Percentiles rank a stretch among this genome's conserved stretches.
Evolutionary conservation across 2,797 vertebrate genomes (phyloP).

Genomic region (Acipenser transmontanus): DNA sequence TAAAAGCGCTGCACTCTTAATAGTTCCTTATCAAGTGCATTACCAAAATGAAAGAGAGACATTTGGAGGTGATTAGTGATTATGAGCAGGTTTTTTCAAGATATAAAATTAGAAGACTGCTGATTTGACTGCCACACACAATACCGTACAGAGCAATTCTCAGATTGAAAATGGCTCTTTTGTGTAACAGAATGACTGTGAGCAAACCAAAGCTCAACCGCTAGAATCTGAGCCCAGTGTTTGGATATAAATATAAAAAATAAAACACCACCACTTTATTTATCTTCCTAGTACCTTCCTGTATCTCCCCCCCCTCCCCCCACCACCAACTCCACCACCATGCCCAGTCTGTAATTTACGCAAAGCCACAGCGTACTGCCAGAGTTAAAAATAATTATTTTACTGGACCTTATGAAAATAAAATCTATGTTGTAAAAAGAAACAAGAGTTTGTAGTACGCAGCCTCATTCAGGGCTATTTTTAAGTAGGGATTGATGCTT

Average conservation of each 20-base stretch:
- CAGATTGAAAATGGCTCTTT: background rate
- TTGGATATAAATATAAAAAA: background rate
- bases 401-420: constrained; percentile 70
- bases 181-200: background rate
- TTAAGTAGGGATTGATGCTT: constrained; percentile 25
- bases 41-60: no score
- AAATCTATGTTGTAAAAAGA: constrained; percentile 57
- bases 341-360: constrained; percentile 71
- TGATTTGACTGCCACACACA: no score
- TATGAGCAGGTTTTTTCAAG: no score
- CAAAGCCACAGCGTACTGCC: constrained; percentile 67
- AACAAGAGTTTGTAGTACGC: constrained; percentile 47
- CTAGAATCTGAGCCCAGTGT: background rate
- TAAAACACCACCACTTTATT: constrained; percentile 14
- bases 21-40: no score
- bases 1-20: no score
- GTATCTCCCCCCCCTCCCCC: constrained; percentile 50
- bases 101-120: no score
- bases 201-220: background rate
- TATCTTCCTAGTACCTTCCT: constrained; percentile 44
- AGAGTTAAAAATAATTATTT: constrained; percentile 71
- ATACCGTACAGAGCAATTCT: no score
- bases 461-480: constrained; percentile 49
- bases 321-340: constrained; percentile 54
- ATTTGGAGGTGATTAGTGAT: no score